phyloP scores from a whole-genome alignment of 2,113 vertebrate genomes.

The Leptosomus discolor region DNA sequence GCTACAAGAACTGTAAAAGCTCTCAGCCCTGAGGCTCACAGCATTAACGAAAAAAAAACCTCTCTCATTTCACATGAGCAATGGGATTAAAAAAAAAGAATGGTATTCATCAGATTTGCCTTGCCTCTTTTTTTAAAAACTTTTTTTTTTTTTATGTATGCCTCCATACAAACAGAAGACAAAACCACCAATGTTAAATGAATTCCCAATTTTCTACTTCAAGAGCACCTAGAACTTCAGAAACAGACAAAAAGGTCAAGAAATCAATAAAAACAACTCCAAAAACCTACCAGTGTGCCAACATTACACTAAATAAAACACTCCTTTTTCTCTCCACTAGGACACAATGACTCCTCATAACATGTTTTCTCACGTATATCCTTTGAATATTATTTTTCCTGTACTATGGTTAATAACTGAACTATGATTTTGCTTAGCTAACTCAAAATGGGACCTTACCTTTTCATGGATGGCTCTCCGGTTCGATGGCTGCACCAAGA shows the following conservation, averaged over 20 bases:
- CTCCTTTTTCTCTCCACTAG: neutral
- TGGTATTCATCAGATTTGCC: neutral
- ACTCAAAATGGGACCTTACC: constrained; percentile 64
- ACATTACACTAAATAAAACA: neutral
- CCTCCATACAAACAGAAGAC: neutral
- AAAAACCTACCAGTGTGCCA: neutral
- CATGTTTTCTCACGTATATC: neutral
- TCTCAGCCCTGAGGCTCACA: neutral
- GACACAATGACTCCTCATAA: neutral
- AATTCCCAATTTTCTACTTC: neutral
- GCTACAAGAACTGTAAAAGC: neutral
- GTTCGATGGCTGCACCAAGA: constrained; percentile 94
- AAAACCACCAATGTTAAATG: neutral
- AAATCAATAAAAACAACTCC: neutral
- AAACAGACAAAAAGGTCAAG: neutral
- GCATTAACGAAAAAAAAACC: neutral
- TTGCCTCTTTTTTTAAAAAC: neutral
- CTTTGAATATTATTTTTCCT: neutral
- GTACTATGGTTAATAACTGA: neutral
- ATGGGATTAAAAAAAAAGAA: neutral
- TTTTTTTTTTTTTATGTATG: no score
- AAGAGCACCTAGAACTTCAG: neutral
- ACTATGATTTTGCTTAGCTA: neutral
- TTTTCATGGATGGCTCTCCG: constrained; percentile 92
- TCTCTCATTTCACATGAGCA: neutral